Evolutionary conservation across 2,113 vertebrate genomes (phyloP).

Genomic region (Tylochromis polylepis): DNA sequence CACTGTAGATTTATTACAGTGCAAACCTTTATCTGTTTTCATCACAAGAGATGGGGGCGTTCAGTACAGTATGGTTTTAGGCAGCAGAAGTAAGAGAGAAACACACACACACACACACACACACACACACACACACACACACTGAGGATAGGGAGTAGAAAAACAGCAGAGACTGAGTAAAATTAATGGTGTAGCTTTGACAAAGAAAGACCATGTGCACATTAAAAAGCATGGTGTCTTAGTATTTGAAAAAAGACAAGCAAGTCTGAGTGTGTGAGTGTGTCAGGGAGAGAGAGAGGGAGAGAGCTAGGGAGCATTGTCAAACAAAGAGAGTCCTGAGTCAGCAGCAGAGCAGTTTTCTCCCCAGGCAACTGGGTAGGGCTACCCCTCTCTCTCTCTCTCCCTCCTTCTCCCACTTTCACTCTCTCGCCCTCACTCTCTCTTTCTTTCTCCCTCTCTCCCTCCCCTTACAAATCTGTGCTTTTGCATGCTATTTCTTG

Average conservation of each 20-base stretch:
- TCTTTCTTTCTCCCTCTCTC: slow-evolving; percentile 20
- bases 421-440: neutral
- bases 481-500: slow-evolving; percentile 64
- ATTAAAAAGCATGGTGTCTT: slow-evolving; percentile 43
- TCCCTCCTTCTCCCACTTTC: neutral
- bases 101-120: neutral
- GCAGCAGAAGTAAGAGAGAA: slow-evolving; percentile 3
- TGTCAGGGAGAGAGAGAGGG: slow-evolving; percentile 28
- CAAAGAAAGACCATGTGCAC: slow-evolving; percentile 38
- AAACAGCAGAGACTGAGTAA: slow-evolving; percentile 56
- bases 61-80: neutral
- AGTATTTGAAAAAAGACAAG: slow-evolving; percentile 41
- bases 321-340: slow-evolving; percentile 84
- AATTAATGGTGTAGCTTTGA: slow-evolving; percentile 18
- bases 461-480: slow-evolving; percentile 48
- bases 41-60: slow-evolving; percentile 34
- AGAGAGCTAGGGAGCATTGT: slow-evolving; percentile 61
- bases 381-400: slow-evolving; percentile 44
- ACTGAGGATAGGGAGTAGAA: slow-evolving; percentile 42
- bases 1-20: slow-evolving; percentile 49
- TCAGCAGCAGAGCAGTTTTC: slow-evolving; percentile 78
- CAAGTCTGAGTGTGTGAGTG: slow-evolving; percentile 29
- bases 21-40: slow-evolving; percentile 56
- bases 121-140: neutral
- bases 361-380: slow-evolving; percentile 76